A percentile compares a stretch with the other conserved stretches of the same genome.
Evolutionary conservation across 1,140 invertebrate genomes (phyloP).

Genomic region (Euglossa dilemma): DNA sequence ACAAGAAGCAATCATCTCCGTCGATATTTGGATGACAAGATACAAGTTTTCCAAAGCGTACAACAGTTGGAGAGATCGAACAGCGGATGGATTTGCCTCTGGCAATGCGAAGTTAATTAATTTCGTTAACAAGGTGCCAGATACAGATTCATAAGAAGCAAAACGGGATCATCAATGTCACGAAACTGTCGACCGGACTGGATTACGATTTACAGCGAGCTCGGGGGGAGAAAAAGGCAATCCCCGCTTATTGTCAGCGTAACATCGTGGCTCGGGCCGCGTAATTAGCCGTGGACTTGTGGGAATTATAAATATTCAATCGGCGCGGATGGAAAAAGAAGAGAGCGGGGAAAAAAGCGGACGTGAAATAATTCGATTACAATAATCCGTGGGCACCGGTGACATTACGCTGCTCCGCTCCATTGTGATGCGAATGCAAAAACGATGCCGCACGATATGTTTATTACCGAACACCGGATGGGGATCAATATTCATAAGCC

Average conservation of each 20-base stretch:
- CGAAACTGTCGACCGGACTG: not conserved
- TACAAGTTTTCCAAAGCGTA: too few relatives aligned
- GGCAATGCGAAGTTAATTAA: too few relatives aligned
- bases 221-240: not conserved
- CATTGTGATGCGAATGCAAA: constrained; percentile 62
- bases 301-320: constrained; percentile 47
- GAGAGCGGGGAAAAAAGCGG: constrained; percentile 32
- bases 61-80: too few relatives aligned
- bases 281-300: constrained; percentile 39
- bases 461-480: constrained; percentile 70
- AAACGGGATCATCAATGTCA: not conserved
- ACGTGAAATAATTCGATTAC: constrained; percentile 53
- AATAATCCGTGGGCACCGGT: constrained; percentile 51
- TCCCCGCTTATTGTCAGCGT: not conserved
- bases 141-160: not conserved
- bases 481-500: constrained; percentile 70
- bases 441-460: constrained; percentile 62
- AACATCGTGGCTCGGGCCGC: not conserved
- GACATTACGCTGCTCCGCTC: constrained; percentile 40
- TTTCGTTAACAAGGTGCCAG: not conserved
- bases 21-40: too few relatives aligned
- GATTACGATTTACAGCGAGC: not conserved
- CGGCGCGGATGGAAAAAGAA: not conserved
- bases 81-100: too few relatives aligned
- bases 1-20: too few relatives aligned